A percentile compares a stretch with the other conserved stretches of the same genome.
Conservation (phyloP, 2,888 invertebrate species). For the Muschampia plurimacula region DNA sequence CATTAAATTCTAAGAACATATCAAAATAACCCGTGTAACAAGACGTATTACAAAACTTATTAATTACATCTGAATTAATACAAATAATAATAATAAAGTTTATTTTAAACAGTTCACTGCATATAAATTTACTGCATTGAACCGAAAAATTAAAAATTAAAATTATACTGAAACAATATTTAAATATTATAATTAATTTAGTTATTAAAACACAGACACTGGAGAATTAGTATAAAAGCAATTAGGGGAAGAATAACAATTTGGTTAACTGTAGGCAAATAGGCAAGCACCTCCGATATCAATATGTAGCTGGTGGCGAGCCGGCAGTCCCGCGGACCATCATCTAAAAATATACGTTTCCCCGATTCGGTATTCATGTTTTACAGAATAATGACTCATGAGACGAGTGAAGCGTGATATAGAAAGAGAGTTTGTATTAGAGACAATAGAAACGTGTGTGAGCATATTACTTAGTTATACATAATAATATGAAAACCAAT, state of each 20-base stretch:
- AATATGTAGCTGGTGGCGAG: conserved; percentile 51
- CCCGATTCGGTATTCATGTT: conserved; percentile 73
- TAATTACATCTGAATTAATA: too few relatives aligned
- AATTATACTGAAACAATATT: too few relatives aligned
- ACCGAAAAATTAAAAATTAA: too few relatives aligned
- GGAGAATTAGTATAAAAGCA: too few relatives aligned
- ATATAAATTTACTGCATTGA: too few relatives aligned
- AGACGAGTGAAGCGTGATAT: conserved; percentile 56
- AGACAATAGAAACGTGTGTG: conserved; percentile 20
- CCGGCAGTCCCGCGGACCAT: conserved; percentile 58
- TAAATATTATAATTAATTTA: too few relatives aligned
- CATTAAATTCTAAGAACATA: too few relatives aligned
- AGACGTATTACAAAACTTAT: too few relatives aligned
- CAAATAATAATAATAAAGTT: too few relatives aligned
- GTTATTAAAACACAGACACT: too few relatives aligned
- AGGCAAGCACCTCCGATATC: conserved; percentile 38
- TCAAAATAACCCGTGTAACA: too few relatives aligned
- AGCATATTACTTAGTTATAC: conserved; percentile 13
- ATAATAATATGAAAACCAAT: background rate
- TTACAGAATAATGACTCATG: conserved; percentile 81
- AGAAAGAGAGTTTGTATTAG: conserved; percentile 47
- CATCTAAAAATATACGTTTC: conserved; percentile 77
- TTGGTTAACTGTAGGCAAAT: conserved; percentile 45
- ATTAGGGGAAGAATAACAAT: background rate
- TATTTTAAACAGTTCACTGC: too few relatives aligned